Evolutionary conservation across 2,113 vertebrate species (phyloP).

Genomic region (Sapajus apella): DNA sequence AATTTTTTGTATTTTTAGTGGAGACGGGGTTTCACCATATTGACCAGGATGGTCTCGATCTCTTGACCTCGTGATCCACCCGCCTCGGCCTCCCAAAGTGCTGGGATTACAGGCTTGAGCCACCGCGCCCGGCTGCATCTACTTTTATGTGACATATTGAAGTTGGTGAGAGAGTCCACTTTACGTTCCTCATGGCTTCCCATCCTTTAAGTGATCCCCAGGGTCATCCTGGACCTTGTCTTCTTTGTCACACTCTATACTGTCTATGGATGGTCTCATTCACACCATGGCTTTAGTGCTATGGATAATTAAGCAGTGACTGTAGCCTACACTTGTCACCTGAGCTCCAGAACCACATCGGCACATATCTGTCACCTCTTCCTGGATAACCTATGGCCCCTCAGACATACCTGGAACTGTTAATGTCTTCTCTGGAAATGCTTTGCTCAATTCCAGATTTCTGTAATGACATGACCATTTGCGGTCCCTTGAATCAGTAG

Average conservation of each 20-base stretch:
- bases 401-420: background rate
- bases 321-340: background rate
- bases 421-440: background rate
- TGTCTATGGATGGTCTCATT: background rate
- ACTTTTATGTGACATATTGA: background rate
- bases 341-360: background rate
- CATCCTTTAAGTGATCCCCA: background rate
- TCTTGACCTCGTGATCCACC: too few relatives aligned
- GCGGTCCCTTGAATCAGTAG: rapidly evolving
- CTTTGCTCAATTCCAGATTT: background rate
- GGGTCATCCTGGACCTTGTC: rapidly evolving
- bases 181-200: rapidly evolving
- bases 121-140: too few relatives aligned
- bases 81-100: too few relatives aligned
- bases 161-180: background rate
- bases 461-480: background rate
- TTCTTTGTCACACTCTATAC: background rate
- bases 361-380: background rate
- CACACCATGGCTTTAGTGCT: background rate
- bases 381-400: background rate
- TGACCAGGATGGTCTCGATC: too few relatives aligned
- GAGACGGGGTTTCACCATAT: too few relatives aligned
- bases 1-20: too few relatives aligned
- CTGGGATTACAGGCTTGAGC: too few relatives aligned
- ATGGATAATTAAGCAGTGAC: background rate